Conservation (phyloP, 2,113 vertebrate genomes). For the Vicugna pacos region DNA sequence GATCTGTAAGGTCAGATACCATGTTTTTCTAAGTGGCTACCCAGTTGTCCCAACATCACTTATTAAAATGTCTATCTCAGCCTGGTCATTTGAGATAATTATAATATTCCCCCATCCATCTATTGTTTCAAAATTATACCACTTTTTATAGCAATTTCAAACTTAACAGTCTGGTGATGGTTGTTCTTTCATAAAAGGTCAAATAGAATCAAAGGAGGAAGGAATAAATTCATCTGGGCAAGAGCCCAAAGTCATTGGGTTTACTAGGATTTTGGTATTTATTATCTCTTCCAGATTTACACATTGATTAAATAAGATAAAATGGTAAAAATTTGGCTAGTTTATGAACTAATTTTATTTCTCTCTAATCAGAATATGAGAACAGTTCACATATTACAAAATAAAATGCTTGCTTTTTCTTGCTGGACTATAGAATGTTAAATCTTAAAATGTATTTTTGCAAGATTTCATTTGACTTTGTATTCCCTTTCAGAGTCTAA, state of each 20-base stretch:
- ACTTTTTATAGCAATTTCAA: constrained; percentile 26
- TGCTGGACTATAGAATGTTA: background rate
- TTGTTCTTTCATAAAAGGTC: constrained; percentile 21
- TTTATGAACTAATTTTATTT: constrained; percentile 49
- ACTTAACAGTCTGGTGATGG: background rate
- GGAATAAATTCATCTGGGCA: background rate
- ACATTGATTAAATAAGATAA: constrained; percentile 12
- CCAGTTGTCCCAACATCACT: background rate
- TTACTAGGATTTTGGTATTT: background rate
- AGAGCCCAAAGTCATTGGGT: background rate
- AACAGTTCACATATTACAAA: background rate
- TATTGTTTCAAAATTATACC: constrained; percentile 14
- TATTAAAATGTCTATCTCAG: background rate
- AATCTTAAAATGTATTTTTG: constrained; percentile 31
- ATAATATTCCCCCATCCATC: background rate
- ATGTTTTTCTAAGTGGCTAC: background rate
- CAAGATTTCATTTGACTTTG: background rate
- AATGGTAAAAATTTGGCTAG: background rate
- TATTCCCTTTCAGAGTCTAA: background rate
- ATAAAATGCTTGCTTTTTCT: background rate
- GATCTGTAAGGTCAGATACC: background rate
- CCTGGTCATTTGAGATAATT: constrained; percentile 17
- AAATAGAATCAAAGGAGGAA: background rate
- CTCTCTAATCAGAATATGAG: background rate
- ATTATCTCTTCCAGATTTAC: background rate